These are phyloP conservation scores for Lamprotornis superbus DNA, from an alignment of 2,113 vertebrate species.

Conservation along the genomic window DNA sequence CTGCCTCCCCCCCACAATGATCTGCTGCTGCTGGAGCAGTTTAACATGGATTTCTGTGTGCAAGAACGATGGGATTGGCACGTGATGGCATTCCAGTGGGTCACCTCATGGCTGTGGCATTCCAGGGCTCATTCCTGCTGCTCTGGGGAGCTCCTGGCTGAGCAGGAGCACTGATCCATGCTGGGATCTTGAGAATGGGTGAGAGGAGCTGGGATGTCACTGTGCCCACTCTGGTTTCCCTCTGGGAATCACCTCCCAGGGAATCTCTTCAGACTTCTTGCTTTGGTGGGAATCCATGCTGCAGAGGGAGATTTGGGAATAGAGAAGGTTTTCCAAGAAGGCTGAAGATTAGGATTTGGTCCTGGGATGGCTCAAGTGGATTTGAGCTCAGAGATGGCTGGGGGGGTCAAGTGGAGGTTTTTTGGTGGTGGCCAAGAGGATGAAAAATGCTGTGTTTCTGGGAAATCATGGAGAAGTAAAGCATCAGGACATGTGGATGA, in stretches of 20 bases:
- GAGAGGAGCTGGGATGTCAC: background rate
- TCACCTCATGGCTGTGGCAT: background rate
- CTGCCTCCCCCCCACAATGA: background rate
- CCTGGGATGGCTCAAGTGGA: background rate
- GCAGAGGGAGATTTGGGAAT: background rate
- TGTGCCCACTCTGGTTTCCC: background rate
- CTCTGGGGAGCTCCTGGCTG: background rate
- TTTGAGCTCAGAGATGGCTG: background rate
- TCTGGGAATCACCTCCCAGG: background rate
- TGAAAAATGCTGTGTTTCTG: background rate
- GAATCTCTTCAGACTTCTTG: background rate
- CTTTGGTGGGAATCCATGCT: background rate
- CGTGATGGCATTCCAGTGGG: background rate
- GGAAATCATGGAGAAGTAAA: background rate
- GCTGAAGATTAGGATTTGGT: background rate
- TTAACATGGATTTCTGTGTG: background rate
- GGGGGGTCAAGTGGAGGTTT: background rate
- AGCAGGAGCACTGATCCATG: accelerated
- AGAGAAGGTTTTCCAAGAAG: background rate
- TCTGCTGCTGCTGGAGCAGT: background rate
- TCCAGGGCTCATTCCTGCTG: background rate
- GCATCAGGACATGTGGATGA: background rate
- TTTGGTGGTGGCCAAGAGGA: background rate
- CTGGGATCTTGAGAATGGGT: background rate
- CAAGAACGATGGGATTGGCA: background rate